Evolutionary conservation across 1,140 invertebrate species (phyloP), one percentile per base, ranked within the genome.

Genomic region (Pseudomyrmex flavicornis): DNA sequence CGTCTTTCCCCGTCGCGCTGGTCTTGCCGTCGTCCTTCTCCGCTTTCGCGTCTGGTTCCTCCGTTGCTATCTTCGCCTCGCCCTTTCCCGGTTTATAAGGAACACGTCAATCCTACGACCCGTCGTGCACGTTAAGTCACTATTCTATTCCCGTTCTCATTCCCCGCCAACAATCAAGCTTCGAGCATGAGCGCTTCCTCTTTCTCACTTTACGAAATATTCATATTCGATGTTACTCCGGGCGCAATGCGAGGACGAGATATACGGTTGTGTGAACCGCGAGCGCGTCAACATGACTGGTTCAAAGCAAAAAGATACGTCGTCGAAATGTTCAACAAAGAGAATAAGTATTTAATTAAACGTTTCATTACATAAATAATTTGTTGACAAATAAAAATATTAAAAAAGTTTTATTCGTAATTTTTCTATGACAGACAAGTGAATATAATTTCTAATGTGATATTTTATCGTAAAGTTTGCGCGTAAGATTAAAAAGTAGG

Each of bases 101-200:
- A 91, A 86, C 89, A 90, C 89, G 91, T 92, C 91, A 90, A 91
- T 92, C 83, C 87, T 82, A 74, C 85, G 69, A 82, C 84, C 70
- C 87, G 70, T 87, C 86, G 74, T 77, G 75, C 85, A 85, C 88
- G 58, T 88, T 84, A 84, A 89, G 54, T 86, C 89, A 84, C 88
- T 35, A 62, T 86, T 74, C 74, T 79, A 89, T 89, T 83, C 74
- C 35, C 85, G 46, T 77, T 75, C 79, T 76, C 76, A 66, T 79
- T 80, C 76, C 76, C 15, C 46, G 66, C 76, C 76, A 80, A 80
- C 76, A 80, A 80, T 80, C 76, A 44, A 59, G 65, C 54, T 58
- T 63, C 44, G 66, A 54, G 54, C 52, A 56, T 50, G 44, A 80
- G 58, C 58, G 54, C 72, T 56, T 62, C 44, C 65, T 20, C 80